phyloP scores from a whole-genome alignment of 1,140 invertebrate genomes.

The Formica exsecta region DNA sequence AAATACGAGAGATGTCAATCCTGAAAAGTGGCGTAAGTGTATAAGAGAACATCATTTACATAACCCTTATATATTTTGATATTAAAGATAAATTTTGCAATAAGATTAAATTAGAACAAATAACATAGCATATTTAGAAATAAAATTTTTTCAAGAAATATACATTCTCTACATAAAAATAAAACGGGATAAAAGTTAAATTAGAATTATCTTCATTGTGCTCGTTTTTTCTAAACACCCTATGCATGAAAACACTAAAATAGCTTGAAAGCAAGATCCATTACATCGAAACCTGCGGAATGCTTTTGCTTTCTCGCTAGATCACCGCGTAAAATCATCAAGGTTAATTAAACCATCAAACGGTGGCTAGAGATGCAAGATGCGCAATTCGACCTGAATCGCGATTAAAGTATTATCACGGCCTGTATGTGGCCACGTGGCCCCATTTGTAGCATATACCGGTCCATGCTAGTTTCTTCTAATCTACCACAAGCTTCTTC shows the following conservation, averaged over 20 bases:
- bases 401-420: constrained; percentile 51
- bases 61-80: background rate
- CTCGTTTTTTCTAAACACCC: background rate
- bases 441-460: background rate
- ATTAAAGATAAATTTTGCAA: background rate
- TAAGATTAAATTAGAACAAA: background rate
- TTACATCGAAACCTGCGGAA: constrained; percentile 2
- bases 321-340: constrained; percentile 40
- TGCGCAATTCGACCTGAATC: constrained; percentile 48
- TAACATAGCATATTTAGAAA: background rate
- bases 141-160: too few species aligned
- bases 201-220: background rate
- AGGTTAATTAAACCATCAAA: constrained; percentile 58
- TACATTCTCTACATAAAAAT: background rate
- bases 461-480: background rate
- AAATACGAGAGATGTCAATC: background rate
- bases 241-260: background rate
- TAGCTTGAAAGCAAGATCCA: constrained; percentile 1
- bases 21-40: constrained; percentile 3
- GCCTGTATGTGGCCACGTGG: constrained; percentile 25
- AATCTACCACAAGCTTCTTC: constrained; percentile 32
- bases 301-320: constrained; percentile 30
- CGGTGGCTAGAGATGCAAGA: constrained; percentile 19
- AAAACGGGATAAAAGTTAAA: background rate
- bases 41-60: background rate